Base-by-base conservation (phyloP, 2,888 invertebrate genomes). In the Lasioglossum lativentre region DNA sequence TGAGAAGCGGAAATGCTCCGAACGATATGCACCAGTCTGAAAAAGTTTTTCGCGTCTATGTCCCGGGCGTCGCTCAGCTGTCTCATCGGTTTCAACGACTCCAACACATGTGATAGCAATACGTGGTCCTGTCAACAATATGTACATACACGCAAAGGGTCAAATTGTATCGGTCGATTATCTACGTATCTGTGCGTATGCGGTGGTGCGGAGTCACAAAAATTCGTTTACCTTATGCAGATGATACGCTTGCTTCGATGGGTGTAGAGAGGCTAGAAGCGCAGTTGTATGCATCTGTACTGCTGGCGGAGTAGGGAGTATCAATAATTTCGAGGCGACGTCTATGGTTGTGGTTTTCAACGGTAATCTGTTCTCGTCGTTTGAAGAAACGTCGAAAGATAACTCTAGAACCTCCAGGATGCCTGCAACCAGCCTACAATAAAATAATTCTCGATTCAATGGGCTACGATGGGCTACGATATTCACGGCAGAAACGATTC, bases 21-120 rank as follows among this genome's bases (percentile, higher is more conserved):
- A 0, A 98, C 98, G 23, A 98, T 97, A 78, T 98, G 95, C 63
- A 99, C 97, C 42, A 99, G 96, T 3, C 98, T 96, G 95, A 98
- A 98, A 95, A 97, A 99, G 78, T 98, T 98, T 94, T 99, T 99
- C 0, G 99, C 98, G 95, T 99, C 98, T 88, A 98, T 97, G 92
- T 97, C 97, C 84, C 96, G 96, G 0, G 97, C 96, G 89, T 97
- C 97, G 5, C 96, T 95, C 1, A 95, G 94, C 83, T 96, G 96
- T 72, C 96, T 96, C 93, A 98, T 96, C 82, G 96, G 96, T 76
- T 96, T 96, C 45, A 98, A 95, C 40, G 97, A 97, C 23, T 95
- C 96, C 92, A 97, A 96, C 74, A 97, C 98, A 95, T 98, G 98
- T 76, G 96, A 97, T 66, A 99, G 95, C 71, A 99, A 96, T 2